These are phyloP conservation scores for Chinchilla lanigera DNA, from an alignment of 2,113 vertebrate species.

Conservation along the genomic window DNA sequence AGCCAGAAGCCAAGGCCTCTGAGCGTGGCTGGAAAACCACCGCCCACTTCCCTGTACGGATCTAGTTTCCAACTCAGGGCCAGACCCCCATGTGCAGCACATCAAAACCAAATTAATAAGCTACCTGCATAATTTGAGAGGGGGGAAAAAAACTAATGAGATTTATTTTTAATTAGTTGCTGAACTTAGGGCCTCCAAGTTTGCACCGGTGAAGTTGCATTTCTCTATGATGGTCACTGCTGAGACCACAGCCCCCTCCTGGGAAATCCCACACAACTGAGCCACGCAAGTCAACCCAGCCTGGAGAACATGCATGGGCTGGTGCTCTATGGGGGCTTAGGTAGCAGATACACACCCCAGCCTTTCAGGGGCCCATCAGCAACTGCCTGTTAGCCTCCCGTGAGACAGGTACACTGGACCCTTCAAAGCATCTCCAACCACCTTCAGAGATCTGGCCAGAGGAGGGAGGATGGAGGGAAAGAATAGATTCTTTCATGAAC, in stretches of 20 bases:
- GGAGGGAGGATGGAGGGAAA: not conserved
- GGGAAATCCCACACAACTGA: not conserved
- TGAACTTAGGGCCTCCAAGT: slow-evolving; percentile 54
- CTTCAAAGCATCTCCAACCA: no score
- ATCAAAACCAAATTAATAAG: slow-evolving; percentile 53
- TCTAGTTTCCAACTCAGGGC: not conserved
- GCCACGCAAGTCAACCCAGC: accelerated
- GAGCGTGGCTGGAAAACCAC: not conserved
- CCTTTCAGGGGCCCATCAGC: not conserved
- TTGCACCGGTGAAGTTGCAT: not conserved
- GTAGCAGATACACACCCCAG: accelerated
- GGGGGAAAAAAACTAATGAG: slow-evolving; percentile 14
- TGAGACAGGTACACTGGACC: accelerated
- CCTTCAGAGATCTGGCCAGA: not conserved
- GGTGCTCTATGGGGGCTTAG: accelerated
- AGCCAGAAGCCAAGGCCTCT: not conserved
- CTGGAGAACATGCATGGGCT: accelerated
- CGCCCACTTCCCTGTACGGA: not conserved
- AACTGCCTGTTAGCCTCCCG: not conserved
- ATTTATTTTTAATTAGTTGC: slow-evolving; percentile 69
- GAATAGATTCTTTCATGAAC: not conserved
- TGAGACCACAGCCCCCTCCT: not conserved
- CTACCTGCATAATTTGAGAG: not conserved
- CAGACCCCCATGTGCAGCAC: not conserved
- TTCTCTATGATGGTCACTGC: not conserved